A percentile compares a stretch with the other conserved stretches of the same genome.
phyloP scores from a whole-genome alignment of 2,797 vertebrate species.

The Erpetoichthys calabaricus region DNA sequence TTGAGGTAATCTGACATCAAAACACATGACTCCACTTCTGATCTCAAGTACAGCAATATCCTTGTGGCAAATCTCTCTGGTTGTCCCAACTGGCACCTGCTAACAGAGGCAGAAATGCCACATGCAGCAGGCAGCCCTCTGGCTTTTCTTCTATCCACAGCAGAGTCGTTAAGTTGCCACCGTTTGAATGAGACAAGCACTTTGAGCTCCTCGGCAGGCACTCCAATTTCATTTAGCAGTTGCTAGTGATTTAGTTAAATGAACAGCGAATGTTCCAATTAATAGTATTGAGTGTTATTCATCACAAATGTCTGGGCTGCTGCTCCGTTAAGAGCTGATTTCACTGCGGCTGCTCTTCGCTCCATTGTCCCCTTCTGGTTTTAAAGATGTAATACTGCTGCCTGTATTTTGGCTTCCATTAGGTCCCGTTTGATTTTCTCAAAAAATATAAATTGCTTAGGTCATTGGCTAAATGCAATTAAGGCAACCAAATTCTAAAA shows the following conservation, averaged over 20 bases:
- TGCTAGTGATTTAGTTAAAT: constrained; percentile 71
- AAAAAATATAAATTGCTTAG: too few relatives aligned
- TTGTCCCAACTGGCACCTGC: too few relatives aligned
- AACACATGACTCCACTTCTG: too few relatives aligned
- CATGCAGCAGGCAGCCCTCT: neutral
- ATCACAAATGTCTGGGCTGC: constrained; percentile 65
- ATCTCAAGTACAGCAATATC: too few relatives aligned
- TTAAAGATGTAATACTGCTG: constrained; percentile 5
- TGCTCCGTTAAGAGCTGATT: constrained; percentile 21
- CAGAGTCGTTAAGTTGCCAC: constrained; percentile 60
- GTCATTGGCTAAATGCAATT: too few relatives aligned
- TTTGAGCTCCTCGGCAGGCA: constrained; percentile 34
- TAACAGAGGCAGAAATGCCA: neutral
- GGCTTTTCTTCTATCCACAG: neutral
- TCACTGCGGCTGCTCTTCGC: constrained; percentile 6
- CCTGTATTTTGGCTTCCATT: too few relatives aligned
- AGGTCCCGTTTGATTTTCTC: too few relatives aligned
- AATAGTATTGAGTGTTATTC: constrained; percentile 81
- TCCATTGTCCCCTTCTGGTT: constrained; percentile 12
- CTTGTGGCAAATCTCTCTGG: too few relatives aligned
- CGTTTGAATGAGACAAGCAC: constrained; percentile 65
- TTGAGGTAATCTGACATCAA: too few relatives aligned
- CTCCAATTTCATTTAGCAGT: constrained; percentile 67
- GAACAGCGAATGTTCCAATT: constrained; percentile 80
- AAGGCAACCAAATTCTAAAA: too few relatives aligned